These are phyloP conservation scores for Orthosia gothica DNA, from an alignment of 2,888 invertebrate species.

Conservation along the genomic window DNA sequence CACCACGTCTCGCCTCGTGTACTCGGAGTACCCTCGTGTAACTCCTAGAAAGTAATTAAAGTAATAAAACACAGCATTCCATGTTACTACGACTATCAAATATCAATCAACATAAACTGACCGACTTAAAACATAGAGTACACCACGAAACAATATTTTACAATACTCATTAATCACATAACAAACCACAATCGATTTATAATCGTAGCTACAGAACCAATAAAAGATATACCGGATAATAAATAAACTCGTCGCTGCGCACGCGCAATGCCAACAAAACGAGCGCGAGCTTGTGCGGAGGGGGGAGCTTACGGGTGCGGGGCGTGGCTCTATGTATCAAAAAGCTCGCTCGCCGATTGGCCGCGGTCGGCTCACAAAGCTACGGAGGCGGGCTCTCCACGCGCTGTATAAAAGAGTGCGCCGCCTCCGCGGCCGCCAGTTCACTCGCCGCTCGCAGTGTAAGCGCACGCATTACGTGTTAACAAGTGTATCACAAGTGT, in stretches of 20 bases:
- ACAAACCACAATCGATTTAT: slow-evolving; percentile 77
- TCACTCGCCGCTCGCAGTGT: slow-evolving; percentile 83
- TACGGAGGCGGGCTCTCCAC: slow-evolving; percentile 78
- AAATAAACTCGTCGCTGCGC: slow-evolving; percentile 74
- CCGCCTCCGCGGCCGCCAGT: slow-evolving; percentile 89
- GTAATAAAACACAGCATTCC: slow-evolving; percentile 30
- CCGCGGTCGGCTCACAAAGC: slow-evolving; percentile 69
- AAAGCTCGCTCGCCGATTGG: slow-evolving; percentile 85
- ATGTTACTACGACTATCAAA: slow-evolving; percentile 45
- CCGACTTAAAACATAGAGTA: slow-evolving; percentile 57
- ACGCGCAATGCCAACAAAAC: slow-evolving; percentile 68
- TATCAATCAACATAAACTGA: slow-evolving; percentile 61
- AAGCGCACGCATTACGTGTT: slow-evolving; percentile 80
- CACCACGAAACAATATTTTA: slow-evolving; percentile 54
- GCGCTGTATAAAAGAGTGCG: slow-evolving; percentile 81
- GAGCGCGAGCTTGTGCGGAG: slow-evolving; percentile 66
- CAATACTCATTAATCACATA: slow-evolving; percentile 66
- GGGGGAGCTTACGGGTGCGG: slow-evolving; percentile 71
- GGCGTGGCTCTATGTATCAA: slow-evolving; percentile 84
- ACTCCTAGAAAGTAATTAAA: slow-evolving; percentile 36
- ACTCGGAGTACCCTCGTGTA: too few species aligned
- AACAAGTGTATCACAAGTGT: slow-evolving; percentile 78
- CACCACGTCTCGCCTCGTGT: background rate
- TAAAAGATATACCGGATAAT: slow-evolving; percentile 74
- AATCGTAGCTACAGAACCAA: slow-evolving; percentile 76